Conservation (phyloP, 2,888 invertebrate genomes). For the Heliothis peltigera region DNA sequence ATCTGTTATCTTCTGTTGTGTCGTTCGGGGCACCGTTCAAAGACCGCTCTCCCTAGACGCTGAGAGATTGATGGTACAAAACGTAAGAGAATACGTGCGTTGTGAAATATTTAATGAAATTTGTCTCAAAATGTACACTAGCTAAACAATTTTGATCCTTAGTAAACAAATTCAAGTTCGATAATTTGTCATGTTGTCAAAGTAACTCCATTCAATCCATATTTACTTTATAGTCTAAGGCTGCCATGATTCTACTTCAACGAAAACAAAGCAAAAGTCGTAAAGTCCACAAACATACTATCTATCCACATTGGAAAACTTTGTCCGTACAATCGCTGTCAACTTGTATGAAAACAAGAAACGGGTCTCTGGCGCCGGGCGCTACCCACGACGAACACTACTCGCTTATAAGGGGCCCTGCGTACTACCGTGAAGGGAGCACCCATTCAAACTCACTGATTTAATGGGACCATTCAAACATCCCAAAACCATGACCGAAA, state of each 20-base stretch:
- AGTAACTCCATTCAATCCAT: neutral
- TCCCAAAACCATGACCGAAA: conserved; percentile 30
- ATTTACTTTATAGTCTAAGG: conserved; percentile 11
- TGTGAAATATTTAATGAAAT: neutral
- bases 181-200: neutral
- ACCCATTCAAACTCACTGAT: conserved; percentile 63
- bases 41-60: conserved; percentile 53
- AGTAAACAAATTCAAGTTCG: neutral
- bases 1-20: neutral
- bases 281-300: conserved; percentile 36
- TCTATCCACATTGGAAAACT: conserved; percentile 31
- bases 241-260: neutral
- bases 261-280: conserved; percentile 10
- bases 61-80: conserved; percentile 32
- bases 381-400: conserved; percentile 65
- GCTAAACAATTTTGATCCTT: neutral
- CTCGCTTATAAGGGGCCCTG: conserved; percentile 52
- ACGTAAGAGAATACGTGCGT: conserved; percentile 6
- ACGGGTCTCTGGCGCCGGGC: conserved; percentile 68
- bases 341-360: conserved; percentile 48
- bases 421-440: conserved; percentile 45
- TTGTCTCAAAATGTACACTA: neutral
- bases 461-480: conserved; percentile 65
- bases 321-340: conserved; percentile 49
- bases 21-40: conserved; percentile 56